Evolutionary conservation across 1,140 invertebrate genomes (phyloP).

Genomic region (Parasteatoda tepidariorum): DNA sequence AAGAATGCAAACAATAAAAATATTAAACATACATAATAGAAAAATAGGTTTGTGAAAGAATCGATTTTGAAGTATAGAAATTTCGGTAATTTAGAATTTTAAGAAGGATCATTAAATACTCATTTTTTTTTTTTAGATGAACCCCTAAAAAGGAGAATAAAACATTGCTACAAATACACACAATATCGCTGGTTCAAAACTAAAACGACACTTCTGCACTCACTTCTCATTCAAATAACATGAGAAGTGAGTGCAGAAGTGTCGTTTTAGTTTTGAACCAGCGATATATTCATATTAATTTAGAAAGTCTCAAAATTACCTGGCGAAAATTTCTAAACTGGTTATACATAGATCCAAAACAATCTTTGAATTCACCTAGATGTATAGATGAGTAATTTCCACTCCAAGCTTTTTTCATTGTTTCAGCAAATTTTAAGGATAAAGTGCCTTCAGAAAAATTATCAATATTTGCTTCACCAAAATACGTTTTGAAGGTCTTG

Average conservation of each 20-base stretch:
- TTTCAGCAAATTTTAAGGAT: slow-evolving; percentile 72
- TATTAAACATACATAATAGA: neutral
- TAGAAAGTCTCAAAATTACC: slow-evolving; percentile 54
- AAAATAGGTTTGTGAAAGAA: neutral
- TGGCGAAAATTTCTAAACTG: slow-evolving; percentile 73
- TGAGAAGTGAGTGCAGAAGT: too few relatives aligned
- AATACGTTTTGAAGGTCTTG: slow-evolving; percentile 72
- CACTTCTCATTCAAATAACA: too few relatives aligned
- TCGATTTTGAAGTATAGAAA: neutral
- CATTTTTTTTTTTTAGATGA: too few relatives aligned
- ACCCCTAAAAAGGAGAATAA: neutral
- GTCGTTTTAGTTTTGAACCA: too few relatives aligned
- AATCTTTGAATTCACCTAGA: slow-evolving; percentile 74
- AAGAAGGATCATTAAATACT: too few relatives aligned
- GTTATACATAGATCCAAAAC: slow-evolving; percentile 73
- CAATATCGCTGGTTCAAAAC: too few relatives aligned
- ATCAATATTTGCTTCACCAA: slow-evolving; percentile 65
- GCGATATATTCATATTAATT: too few relatives aligned
- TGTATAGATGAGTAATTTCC: slow-evolving; percentile 70
- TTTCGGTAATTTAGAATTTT: too few relatives aligned
- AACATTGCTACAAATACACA: neutral
- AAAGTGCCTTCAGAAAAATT: slow-evolving; percentile 64
- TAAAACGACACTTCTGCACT: too few relatives aligned
- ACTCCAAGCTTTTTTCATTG: slow-evolving; percentile 75
- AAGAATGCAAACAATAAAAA: too few relatives aligned